A percentile compares a stretch with the other conserved stretches of the same genome.
Evolutionary conservation across 2,797 vertebrate genomes (phyloP).

Genomic region (Hydrocynus forskahlii): DNA sequence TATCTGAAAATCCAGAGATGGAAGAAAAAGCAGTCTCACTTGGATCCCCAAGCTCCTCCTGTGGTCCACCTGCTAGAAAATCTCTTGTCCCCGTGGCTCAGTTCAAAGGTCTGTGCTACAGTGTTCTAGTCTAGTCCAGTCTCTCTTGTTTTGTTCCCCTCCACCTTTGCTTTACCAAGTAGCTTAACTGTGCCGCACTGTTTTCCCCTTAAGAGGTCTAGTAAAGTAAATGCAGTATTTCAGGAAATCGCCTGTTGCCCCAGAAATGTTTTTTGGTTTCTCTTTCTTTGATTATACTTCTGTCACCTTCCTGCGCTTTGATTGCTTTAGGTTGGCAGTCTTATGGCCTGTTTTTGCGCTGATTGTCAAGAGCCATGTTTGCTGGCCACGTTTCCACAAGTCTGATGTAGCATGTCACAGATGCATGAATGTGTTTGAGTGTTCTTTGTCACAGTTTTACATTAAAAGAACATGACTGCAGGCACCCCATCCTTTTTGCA

Average conservation of each 20-base stretch:
- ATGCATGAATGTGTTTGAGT: slow-evolving; percentile 67
- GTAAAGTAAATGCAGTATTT: slow-evolving; percentile 58
- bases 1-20: slow-evolving; percentile 62
- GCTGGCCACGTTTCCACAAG: slow-evolving; percentile 53
- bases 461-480: slow-evolving; percentile 24
- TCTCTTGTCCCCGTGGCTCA: slow-evolving; percentile 76
- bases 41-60: slow-evolving; percentile 63
- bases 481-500: slow-evolving; percentile 33
- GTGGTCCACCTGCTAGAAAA: slow-evolving; percentile 72
- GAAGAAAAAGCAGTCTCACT: slow-evolving; percentile 44
- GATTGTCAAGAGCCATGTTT: slow-evolving; percentile 46
- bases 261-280: slow-evolving; percentile 25
- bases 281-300: slow-evolving; percentile 65
- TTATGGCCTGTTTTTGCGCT: slow-evolving; percentile 62
- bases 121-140: slow-evolving; percentile 60
- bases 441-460: slow-evolving; percentile 44
- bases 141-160: slow-evolving; percentile 68
- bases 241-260: slow-evolving; percentile 61
- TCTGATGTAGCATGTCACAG: slow-evolving; percentile 55
- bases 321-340: slow-evolving; percentile 63
- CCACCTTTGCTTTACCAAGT: slow-evolving; percentile 71
- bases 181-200: slow-evolving; percentile 70
- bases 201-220: slow-evolving; percentile 54
- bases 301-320: slow-evolving; percentile 61
- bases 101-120: slow-evolving; percentile 77